phyloP scores from a whole-genome alignment of 2,888 invertebrate genomes.

The Synanthedon vespiformis region DNA sequence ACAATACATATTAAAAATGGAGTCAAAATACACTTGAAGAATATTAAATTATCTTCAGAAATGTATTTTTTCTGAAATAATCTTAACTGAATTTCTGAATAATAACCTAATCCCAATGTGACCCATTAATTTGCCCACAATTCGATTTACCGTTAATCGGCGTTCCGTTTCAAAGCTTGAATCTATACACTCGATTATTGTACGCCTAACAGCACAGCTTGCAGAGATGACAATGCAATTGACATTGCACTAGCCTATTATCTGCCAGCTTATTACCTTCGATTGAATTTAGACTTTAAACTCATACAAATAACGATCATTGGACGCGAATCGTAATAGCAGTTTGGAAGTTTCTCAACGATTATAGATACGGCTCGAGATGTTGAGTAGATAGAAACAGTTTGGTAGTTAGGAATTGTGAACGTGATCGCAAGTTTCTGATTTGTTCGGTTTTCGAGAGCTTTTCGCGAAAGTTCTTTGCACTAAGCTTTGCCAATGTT shows the following conservation, averaged over 20 bases:
- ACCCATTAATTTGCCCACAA: background rate
- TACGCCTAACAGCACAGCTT: conserved; percentile 27
- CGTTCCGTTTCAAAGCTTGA: conserved; percentile 1
- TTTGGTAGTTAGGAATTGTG: background rate
- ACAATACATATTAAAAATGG: too few species aligned
- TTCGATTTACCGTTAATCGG: background rate
- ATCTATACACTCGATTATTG: conserved; percentile 26
- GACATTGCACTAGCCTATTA: conserved; percentile 22
- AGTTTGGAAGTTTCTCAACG: conserved; percentile 26
- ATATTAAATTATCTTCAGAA: too few species aligned
- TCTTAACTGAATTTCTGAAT: too few species aligned
- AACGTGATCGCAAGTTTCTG: background rate
- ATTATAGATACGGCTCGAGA: conserved; percentile 27
- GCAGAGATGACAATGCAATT: conserved; percentile 40
- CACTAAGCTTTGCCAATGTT: background rate
- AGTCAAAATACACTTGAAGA: too few species aligned
- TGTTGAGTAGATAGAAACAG: background rate
- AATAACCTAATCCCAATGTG: too few species aligned
- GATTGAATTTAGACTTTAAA: conserved; percentile 25
- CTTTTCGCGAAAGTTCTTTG: background rate
- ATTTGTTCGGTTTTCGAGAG: background rate
- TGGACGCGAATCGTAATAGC: conserved; percentile 15
- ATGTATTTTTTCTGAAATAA: too few species aligned
- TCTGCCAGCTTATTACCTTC: conserved; percentile 1
- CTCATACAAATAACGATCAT: conserved; percentile 23